Conservation (phyloP, 2,797 vertebrate species). For the Argya squamiceps region DNA sequence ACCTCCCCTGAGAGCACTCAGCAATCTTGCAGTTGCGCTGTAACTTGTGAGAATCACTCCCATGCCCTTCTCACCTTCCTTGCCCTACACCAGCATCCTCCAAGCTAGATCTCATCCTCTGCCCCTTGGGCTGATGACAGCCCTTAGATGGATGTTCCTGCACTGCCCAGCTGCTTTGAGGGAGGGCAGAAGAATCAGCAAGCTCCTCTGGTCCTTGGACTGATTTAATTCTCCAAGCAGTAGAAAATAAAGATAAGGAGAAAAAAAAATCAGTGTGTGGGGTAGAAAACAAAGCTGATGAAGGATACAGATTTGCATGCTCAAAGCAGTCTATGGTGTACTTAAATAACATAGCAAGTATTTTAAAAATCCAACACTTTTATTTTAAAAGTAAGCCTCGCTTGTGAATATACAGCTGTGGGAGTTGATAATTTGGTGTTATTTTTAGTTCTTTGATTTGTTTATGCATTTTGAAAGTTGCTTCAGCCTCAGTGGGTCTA, state of each 20-base stretch:
- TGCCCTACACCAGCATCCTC: neutral
- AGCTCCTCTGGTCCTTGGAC: neutral
- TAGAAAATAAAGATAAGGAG: neutral
- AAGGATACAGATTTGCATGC: neutral
- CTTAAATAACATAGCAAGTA: neutral
- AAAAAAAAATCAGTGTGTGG: neutral
- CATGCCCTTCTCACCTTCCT: neutral
- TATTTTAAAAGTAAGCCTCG: neutral
- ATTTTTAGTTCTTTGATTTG: neutral
- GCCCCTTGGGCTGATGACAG: neutral
- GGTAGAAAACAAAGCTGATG: neutral
- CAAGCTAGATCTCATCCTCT: neutral
- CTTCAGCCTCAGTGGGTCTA: neutral
- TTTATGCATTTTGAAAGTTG: neutral
- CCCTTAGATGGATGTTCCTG: neutral
- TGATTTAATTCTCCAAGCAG: neutral
- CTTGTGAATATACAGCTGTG: neutral
- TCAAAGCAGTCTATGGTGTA: neutral
- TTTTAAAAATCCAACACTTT: neutral
- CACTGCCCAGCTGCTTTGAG: neutral
- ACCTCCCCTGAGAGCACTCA: neutral
- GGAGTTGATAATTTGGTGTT: neutral
- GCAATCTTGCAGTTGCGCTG: neutral
- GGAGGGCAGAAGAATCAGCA: neutral
- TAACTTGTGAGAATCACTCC: neutral